These are phyloP conservation scores for Urophycis tenuis DNA, from an alignment of 2,797 vertebrate species.

Conservation along the genomic window DNA sequence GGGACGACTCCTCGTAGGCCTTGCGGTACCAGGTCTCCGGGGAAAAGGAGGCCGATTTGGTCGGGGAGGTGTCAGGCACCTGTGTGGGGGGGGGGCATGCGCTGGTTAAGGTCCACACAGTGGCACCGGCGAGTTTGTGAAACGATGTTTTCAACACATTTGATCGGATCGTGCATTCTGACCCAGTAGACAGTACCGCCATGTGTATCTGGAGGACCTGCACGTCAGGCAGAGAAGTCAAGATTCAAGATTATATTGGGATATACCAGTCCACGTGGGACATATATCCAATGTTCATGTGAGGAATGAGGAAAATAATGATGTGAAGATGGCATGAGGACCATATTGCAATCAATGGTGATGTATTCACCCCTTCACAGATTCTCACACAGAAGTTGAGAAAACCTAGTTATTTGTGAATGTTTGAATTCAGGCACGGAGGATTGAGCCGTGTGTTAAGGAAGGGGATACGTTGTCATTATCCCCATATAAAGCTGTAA, in stretches of 20 bases:
- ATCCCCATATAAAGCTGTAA: not conserved
- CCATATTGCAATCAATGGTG: not conserved
- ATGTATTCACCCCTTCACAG: not conserved
- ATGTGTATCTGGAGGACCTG: not conserved
- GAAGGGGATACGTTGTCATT: not conserved
- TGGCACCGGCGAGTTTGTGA: not conserved
- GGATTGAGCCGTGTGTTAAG: not conserved
- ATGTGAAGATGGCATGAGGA: not conserved
- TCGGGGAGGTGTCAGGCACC: conserved; percentile 86
- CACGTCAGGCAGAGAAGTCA: not conserved
- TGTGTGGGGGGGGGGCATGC: conserved; percentile 41
- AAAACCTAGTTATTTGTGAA: too few relatives aligned
- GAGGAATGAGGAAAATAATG: not conserved
- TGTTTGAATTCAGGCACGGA: too few relatives aligned
- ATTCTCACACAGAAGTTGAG: not conserved
- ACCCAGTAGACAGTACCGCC: not conserved
- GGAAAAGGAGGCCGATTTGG: conserved; percentile 85
- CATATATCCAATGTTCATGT: not conserved
- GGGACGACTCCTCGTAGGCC: conserved; percentile 82
- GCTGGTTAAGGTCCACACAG: not conserved
- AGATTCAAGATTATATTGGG: not conserved
- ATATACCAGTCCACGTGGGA: not conserved
- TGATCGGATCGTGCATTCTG: not conserved
- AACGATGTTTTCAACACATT: not conserved
- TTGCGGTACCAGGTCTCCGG: conserved; percentile 94